Base-by-base conservation (phyloP, 2,797 vertebrate species). In the Thripadectes ignobilis region DNA sequence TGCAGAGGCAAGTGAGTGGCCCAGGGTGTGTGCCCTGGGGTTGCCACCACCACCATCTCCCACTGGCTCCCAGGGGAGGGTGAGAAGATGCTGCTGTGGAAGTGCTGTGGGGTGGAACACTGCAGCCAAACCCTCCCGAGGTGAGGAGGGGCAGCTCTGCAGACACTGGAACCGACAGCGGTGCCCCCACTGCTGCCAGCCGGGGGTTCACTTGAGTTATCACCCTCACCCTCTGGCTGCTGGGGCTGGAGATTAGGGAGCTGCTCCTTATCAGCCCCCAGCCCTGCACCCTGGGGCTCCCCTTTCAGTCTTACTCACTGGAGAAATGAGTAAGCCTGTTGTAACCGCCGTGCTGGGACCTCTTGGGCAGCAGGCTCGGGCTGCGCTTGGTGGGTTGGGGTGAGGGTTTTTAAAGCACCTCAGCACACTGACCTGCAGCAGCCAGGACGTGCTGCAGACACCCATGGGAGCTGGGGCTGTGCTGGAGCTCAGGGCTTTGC, bases 181-280 rank as follows among this genome's bases (percentile, higher is more conserved):
- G 38, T 62, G 26, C 24, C 62, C 62, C 17, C 26, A 1, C 27
- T 7, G 39, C 51, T 13, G 43, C 7, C 2, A 51, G 36, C 32
- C 4, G 0, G 3, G 66, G 55, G 39, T 38, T 76, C 5, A 8
- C 59, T 59, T 2, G n/a, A 38, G 39, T 96, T 96, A 97, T 96
- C 96, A 16, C 49, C 51, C 41, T 55, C 5, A 0, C 29, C 86
- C 82, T 46, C 52, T 38, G 0, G 79, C 86, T 94, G 78, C 93
- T 96, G 96, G 86, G 41, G 46, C 78, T 84, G 88, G 83, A 94
- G 96, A 97, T 96, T 96, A 97, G 79, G 78, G 88, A 96, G 59
- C 81, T 85, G 73, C 71, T 80, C 49, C 92, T 97, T 96, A 96
- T 96, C 92, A 5, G 20, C 23, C 7, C 48, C 15, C 2, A 0